phyloP scores from a whole-genome alignment of 2,113 vertebrate species.

The Ginglymostoma cirratum region DNA sequence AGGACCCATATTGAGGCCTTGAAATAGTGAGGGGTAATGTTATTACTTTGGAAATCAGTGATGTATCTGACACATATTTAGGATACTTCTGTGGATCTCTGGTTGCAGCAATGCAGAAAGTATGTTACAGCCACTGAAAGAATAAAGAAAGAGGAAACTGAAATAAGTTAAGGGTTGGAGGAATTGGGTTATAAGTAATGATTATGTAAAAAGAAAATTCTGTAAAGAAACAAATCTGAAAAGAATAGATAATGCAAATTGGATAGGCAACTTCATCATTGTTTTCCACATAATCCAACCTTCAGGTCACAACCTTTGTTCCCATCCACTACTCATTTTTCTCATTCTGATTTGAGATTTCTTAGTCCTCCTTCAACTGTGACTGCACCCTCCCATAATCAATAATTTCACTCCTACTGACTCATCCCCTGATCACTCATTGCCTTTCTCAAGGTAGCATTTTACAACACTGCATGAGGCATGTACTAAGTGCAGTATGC shows the following conservation, averaged over 20 bases:
- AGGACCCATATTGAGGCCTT: not conserved
- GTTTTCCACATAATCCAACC: too few species aligned
- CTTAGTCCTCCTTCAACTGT: too few species aligned
- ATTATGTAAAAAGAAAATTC: not conserved
- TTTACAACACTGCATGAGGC: not conserved
- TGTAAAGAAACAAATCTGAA: not conserved
- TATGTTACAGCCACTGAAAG: not conserved
- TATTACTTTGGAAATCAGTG: not conserved
- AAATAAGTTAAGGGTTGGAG: not conserved
- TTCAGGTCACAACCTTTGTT: not conserved
- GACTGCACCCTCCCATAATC: too few species aligned
- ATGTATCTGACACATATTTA: not conserved
- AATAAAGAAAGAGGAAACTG: not conserved
- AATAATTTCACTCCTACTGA: too few species aligned
- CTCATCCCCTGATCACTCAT: not conserved
- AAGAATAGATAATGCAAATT: not conserved
- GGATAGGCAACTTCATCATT: not conserved
- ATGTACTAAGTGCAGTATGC: not conserved
- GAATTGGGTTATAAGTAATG: not conserved
- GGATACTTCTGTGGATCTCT: not conserved
- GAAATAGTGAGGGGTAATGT: not conserved
- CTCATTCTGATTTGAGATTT: not conserved
- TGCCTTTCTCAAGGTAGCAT: not conserved
- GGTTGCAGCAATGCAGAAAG: not conserved
- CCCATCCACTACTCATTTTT: not conserved